phyloP scores from a whole-genome alignment of 1,140 invertebrate genomes.

The Vollenhovia emeryi region DNA sequence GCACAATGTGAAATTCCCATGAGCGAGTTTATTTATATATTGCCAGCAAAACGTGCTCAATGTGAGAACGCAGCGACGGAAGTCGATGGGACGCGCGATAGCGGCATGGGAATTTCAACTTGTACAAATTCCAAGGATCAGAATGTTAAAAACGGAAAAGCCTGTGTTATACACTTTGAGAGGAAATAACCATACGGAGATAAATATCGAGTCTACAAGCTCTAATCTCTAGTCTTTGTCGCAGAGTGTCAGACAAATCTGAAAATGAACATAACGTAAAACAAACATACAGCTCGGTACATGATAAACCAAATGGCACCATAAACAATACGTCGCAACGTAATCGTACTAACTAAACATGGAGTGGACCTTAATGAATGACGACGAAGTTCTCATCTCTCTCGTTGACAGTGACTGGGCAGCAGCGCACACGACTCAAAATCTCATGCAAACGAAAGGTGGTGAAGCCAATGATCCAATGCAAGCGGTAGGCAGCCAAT shows the following conservation, averaged over 20 bases:
- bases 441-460: constrained; percentile 71
- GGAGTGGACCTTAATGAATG: constrained; percentile 72
- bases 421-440: constrained; percentile 47
- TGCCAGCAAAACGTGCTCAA: background rate
- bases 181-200: constrained; percentile 30
- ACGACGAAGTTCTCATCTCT: constrained; percentile 69
- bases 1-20: constrained; percentile 50
- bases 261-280: constrained; percentile 36
- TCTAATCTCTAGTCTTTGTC: constrained; percentile 57
- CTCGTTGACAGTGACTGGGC: constrained; percentile 28
- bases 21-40: background rate
- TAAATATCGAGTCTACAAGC: constrained; percentile 45
- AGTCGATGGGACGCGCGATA: background rate
- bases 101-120: constrained; percentile 28
- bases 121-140: constrained; percentile 34
- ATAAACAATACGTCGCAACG: constrained; percentile 72
- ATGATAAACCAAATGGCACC: constrained; percentile 32
- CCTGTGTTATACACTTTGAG: constrained; percentile 28
- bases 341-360: constrained; percentile 77
- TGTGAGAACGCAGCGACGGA: background rate
- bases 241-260: constrained; percentile 38
- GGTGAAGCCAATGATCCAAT: constrained; percentile 64
- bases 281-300: background rate
- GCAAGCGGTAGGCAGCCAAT: constrained; percentile 72
- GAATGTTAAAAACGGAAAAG: constrained; percentile 39